Evolutionary conservation across 2,888 invertebrate genomes (phyloP).

Genomic region (Thalpophila matura): DNA sequence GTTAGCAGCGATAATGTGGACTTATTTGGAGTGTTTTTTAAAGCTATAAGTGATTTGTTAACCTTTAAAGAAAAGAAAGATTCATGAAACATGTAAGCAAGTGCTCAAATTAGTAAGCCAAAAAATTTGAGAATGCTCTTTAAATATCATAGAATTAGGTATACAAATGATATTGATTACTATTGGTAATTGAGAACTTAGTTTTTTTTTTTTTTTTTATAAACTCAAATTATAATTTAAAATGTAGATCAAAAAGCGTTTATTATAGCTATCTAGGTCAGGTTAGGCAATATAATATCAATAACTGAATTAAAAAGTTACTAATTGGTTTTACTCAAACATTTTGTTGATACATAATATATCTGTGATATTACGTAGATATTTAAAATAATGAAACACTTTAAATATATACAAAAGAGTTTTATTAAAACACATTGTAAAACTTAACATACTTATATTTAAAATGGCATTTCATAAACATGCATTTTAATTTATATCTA

Average conservation of each 20-base stretch:
- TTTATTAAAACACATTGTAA: slow-evolving; percentile 73
- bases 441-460: slow-evolving; percentile 61
- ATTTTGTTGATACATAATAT: slow-evolving; percentile 14
- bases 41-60: slow-evolving; percentile 75
- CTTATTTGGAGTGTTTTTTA: slow-evolving; percentile 76
- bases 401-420: slow-evolving; percentile 59
- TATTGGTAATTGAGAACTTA: no score
- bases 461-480: slow-evolving; percentile 56
- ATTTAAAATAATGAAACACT: slow-evolving; percentile 47
- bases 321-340: no score
- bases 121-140: no score
- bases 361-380: slow-evolving; percentile 67
- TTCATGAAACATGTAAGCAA: slow-evolving; percentile 9
- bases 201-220: no score
- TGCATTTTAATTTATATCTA: slow-evolving; percentile 27
- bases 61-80: slow-evolving; percentile 74
- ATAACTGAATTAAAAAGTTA: no score
- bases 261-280: no score
- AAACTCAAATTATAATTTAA: no score
- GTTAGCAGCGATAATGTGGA: slow-evolving; percentile 68
- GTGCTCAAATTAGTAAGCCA: no score
- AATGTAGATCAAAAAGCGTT: no score
- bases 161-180: no score
- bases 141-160: no score
- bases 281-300: no score